phyloP scores from a whole-genome alignment of 2,888 invertebrate genomes.

The Chorisops tibialis region DNA sequence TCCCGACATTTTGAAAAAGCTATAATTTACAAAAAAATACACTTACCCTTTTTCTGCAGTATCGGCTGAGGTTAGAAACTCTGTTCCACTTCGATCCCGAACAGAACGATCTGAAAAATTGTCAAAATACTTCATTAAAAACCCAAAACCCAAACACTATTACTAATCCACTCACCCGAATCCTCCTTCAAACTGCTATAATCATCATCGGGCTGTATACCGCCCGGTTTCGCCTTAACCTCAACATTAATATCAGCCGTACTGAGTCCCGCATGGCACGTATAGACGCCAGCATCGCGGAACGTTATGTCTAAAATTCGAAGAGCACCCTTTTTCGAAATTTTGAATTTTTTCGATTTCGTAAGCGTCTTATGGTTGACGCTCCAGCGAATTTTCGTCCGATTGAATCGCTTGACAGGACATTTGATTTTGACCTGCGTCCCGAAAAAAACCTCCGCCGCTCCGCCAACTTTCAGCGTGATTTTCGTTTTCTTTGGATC shows the following conservation, averaged over 20 bases:
- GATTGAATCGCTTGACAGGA: slow-evolving; percentile 77
- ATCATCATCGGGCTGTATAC: slow-evolving; percentile 78
- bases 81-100: slow-evolving; percentile 48
- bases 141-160: neutral
- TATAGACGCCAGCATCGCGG: slow-evolving; percentile 80
- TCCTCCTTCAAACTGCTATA: slow-evolving; percentile 58
- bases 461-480: slow-evolving; percentile 84
- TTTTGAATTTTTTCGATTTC: slow-evolving; percentile 79
- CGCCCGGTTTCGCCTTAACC: slow-evolving; percentile 75
- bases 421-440: slow-evolving; percentile 92
- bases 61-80: slow-evolving; percentile 50
- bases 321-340: slow-evolving; percentile 87
- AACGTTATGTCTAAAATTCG: slow-evolving; percentile 78
- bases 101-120: slow-evolving; percentile 46
- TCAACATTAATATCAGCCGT: slow-evolving; percentile 76
- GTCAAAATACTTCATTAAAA: neutral
- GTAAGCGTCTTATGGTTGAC: slow-evolving; percentile 77
- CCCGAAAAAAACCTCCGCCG: slow-evolving; percentile 85
- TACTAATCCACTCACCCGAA: slow-evolving; percentile 41
- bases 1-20: neutral
- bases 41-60: slow-evolving; percentile 46
- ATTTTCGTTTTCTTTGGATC: slow-evolving; percentile 78
- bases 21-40: slow-evolving; percentile 1
- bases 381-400: slow-evolving; percentile 84
- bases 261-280: slow-evolving; percentile 79